Evolutionary conservation across 2,113 vertebrate species (phyloP).

Genomic region (Passer domesticus): DNA sequence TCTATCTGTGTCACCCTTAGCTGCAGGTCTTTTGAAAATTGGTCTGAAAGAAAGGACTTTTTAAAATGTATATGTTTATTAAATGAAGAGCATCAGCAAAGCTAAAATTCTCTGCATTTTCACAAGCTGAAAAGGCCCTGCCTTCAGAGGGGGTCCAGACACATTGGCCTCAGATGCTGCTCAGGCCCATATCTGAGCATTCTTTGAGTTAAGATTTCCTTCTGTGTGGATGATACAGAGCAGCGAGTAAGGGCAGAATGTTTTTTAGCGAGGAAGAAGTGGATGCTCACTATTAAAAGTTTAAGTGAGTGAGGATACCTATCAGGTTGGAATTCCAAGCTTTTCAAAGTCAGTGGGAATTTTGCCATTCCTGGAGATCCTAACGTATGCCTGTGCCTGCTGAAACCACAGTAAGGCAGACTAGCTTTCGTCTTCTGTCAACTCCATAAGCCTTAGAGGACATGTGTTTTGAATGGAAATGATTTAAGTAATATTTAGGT

Average conservation of each 20-base stretch:
- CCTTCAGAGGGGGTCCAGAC: background rate
- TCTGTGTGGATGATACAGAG: background rate
- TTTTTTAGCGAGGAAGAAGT: background rate
- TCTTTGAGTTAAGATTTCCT: background rate
- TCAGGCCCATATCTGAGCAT: background rate
- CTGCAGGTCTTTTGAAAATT: background rate
- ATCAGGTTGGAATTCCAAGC: background rate
- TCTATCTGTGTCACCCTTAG: background rate
- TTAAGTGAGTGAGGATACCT: background rate
- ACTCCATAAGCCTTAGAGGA: background rate
- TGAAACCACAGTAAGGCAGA: background rate
- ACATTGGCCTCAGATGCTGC: background rate
- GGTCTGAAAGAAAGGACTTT: background rate
- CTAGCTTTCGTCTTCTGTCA: background rate
- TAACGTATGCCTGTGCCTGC: fast-evolving
- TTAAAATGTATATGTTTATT: background rate
- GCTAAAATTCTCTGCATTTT: background rate
- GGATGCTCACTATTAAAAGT: background rate
- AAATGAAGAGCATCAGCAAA: background rate
- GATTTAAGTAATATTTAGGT: background rate
- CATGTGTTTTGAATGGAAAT: background rate
- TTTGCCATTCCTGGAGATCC: background rate
- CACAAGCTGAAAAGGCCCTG: background rate
- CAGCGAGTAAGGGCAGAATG: background rate
- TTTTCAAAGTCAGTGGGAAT: background rate